phyloP scores from a whole-genome alignment of 2,888 invertebrate species.

The Mesorhabditis belari region DNA sequence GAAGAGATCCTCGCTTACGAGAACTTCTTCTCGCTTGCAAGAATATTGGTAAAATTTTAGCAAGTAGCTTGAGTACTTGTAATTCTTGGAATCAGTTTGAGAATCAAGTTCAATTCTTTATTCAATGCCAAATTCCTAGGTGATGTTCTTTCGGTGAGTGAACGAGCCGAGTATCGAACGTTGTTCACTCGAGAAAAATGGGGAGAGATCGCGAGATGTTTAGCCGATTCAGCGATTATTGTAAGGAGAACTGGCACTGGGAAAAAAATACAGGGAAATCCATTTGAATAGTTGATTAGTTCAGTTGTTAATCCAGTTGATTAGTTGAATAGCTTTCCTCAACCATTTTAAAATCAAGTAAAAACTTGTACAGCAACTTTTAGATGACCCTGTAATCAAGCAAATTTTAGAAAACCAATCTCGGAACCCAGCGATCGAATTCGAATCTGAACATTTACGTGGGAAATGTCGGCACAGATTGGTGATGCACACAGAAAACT shows the following conservation, averaged over 20 bases:
- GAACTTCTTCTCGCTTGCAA: conserved; percentile 13
- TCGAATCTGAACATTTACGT: conserved; percentile 36
- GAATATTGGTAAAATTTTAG: conserved; percentile 23
- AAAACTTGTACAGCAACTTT: not conserved
- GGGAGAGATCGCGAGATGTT: conserved; percentile 43
- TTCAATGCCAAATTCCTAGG: not conserved
- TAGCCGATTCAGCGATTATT: conserved; percentile 14
- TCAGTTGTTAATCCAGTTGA: too few relatives aligned
- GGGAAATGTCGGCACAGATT: conserved; percentile 36
- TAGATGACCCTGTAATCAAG: not conserved
- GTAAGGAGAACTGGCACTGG: too few relatives aligned
- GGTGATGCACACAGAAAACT: too few relatives aligned
- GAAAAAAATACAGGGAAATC: too few relatives aligned
- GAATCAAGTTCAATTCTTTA: not conserved
- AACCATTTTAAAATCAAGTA: too few relatives aligned
- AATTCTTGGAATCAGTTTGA: not conserved
- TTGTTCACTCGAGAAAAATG: conserved; percentile 44
- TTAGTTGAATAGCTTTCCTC: too few relatives aligned
- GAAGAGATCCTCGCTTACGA: conserved; percentile 14
- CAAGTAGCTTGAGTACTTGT: too few relatives aligned
- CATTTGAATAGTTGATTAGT: too few relatives aligned
- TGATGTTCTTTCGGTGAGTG: conserved; percentile 8
- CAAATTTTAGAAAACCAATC: not conserved
- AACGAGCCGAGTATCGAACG: conserved; percentile 34
- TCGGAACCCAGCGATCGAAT: not conserved